Conservation (phyloP, 2,888 invertebrate genomes). For the Dorcus parallelipipedus region DNA sequence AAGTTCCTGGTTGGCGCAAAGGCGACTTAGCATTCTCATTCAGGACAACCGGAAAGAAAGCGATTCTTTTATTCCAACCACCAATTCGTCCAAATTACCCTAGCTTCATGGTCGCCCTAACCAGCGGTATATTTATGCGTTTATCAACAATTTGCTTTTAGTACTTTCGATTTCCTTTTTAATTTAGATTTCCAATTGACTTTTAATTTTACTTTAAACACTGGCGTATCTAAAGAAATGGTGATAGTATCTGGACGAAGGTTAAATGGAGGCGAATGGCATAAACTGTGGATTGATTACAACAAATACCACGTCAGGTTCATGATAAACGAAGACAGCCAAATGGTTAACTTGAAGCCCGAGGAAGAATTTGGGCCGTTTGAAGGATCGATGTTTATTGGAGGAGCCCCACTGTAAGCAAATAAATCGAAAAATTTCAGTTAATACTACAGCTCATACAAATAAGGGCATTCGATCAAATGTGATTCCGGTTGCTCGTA, state of each 20-base stretch:
- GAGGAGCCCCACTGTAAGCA: conserved; percentile 86
- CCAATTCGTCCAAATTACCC: conserved; percentile 86
- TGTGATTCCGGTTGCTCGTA: no score
- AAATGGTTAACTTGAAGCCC: conserved; percentile 79
- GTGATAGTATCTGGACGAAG: conserved; percentile 79
- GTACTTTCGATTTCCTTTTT: not conserved
- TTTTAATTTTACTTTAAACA: conserved; percentile 86
- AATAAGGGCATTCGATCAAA: no score
- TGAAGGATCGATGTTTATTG: conserved; percentile 91
- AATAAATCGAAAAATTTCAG: not conserved
- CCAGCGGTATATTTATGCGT: conserved; percentile 60
- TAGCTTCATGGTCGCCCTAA: conserved; percentile 87
- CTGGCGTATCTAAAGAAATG: conserved; percentile 75
- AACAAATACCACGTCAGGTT: conserved; percentile 90
- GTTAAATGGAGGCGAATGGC: conserved; percentile 92
- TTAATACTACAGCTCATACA: no score
- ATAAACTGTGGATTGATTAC: conserved; percentile 93
- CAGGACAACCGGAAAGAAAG: conserved; percentile 85
- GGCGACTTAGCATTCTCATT: conserved; percentile 92
- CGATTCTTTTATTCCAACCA: conserved; percentile 86
- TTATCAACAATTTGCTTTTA: not conserved
- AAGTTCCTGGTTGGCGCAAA: conserved; percentile 90
- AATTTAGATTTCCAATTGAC: conserved; percentile 73
- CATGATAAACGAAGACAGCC: conserved; percentile 86
- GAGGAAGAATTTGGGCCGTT: conserved; percentile 91